phyloP scores from a whole-genome alignment of 2,113 vertebrate genomes.

The Sebastes schlegelii region DNA sequence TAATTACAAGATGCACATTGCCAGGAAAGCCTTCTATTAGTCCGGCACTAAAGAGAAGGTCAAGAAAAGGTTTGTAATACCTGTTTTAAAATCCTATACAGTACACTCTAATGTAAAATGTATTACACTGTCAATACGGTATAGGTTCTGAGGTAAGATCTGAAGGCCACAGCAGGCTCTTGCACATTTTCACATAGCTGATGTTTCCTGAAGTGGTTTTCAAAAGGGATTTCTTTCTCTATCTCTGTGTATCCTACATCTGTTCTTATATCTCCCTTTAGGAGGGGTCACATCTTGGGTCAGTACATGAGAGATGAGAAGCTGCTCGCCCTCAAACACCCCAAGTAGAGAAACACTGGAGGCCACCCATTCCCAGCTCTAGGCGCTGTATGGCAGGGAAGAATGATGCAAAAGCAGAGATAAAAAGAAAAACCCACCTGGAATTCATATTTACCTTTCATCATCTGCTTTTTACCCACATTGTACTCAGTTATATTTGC shows the following conservation, averaged over 20 bases:
- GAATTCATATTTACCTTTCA: conserved; percentile 70
- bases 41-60: not conserved
- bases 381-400: conserved; percentile 29
- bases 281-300: conserved; percentile 41
- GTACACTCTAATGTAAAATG: not conserved
- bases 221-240: not conserved
- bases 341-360: conserved; percentile 27
- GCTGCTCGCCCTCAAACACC: conserved; percentile 51
- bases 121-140: not conserved
- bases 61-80: not conserved
- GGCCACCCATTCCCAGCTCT: conserved; percentile 31
- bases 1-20: not conserved
- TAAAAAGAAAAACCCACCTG: conserved; percentile 39
- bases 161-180: not conserved
- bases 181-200: not conserved
- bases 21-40: not conserved
- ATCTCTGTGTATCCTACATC: conserved; percentile 20
- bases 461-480: conserved; percentile 50
- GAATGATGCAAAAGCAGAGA: conserved; percentile 48
- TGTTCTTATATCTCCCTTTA: conserved; percentile 29
- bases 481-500: conserved; percentile 52
- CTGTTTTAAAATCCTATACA: not conserved
- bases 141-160: not conserved
- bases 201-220: conserved; percentile 5
- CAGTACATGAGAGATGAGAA: conserved; percentile 56